Evolutionary conservation across 37 sponge, comb jelly and placozoan genomes (phyloP), one percentile per base, ranked within the genome.

Genomic region (Aplysina aerophoba): DNA sequence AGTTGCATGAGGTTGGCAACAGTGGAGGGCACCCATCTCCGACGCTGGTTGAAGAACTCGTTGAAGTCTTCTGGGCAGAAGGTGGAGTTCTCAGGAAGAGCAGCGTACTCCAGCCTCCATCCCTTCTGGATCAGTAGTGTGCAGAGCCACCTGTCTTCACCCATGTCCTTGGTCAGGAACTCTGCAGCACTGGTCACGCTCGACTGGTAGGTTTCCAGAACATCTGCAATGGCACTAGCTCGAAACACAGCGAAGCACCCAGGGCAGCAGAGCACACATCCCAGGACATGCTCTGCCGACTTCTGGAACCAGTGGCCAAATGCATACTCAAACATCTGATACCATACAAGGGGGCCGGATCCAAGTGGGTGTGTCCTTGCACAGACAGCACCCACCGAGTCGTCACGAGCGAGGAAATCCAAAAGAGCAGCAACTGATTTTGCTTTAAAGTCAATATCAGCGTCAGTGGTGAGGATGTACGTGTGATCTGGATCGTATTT

Each of bases 81-180:
- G 13, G 97, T 96, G 34, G 80, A 33, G 73, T 90, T 80, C 55
- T 96, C 88, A 0, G 97, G 90, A 0, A 87, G 85, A 17, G 94
- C 97, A 78, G 89, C 90, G 64, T 93, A 96, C 27, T 91, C 92
- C 8, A 96, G 81, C 41, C 94, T 79, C 97, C 94, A 91, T 6
- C 97, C 92, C 22, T 88, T 83, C 81, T 96, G 71, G 16, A 96
- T 79, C 74, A 96, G 63, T 15, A 96, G 94, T 22, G 97, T 93
- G 69, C 97, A 96, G 35, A 96, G 88, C 97, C 97, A 96, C n/a
- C 97, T 88, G 73, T 96, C 97, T 62, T 96, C 97, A 24, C 97
- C 97, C 97, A 96, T 96, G 84, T 96, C 97, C 63, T 96, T 93
- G 55, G 84, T 93, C n/a, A 96, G 84, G 86, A 96, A 96, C 69